Evolutionary conservation across 1,140 invertebrate genomes (phyloP).

Genomic region (Drosophila trapezifrons): DNA sequence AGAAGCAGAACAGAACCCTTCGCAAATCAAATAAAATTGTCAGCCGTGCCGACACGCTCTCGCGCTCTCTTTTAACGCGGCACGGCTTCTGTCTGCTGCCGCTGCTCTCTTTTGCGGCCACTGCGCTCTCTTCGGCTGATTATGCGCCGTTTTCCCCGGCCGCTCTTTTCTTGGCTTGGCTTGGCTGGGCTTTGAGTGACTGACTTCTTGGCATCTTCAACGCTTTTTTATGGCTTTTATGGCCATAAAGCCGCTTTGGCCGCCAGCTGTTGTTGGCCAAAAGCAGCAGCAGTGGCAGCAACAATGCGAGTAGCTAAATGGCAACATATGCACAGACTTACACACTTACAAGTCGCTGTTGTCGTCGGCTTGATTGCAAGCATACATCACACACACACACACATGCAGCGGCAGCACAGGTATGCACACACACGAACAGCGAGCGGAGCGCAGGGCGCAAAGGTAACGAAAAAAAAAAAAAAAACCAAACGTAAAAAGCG

Average conservation of each 20-base stretch:
- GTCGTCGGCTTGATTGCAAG: conserved; percentile 14
- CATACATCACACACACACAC: conserved; percentile 3
- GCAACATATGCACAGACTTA: conserved; percentile 65
- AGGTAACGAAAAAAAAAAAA: conserved; percentile 5
- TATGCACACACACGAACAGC: conserved; percentile 33
- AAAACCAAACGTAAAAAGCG: conserved; percentile 73
- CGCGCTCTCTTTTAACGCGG: conserved; percentile 6
- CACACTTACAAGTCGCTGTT: conserved; percentile 3
- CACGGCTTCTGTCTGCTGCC: background rate
- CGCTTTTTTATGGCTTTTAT: conserved; percentile 79
- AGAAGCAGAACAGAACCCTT: conserved; percentile 26
- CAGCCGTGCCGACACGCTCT: conserved; percentile 20
- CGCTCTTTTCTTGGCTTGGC: conserved; percentile 17
- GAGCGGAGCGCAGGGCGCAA: conserved; percentile 7
- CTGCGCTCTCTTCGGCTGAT: conserved; percentile 24
- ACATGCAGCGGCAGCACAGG: conserved; percentile 29
- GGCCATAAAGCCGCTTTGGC: conserved; percentile 73
- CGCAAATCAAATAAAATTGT: conserved; percentile 70
- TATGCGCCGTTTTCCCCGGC: conserved; percentile 42
- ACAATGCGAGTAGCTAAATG: conserved; percentile 50
- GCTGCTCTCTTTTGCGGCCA: conserved; percentile 9
- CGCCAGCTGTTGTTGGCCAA: conserved; percentile 71
- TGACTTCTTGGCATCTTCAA: conserved; percentile 62
- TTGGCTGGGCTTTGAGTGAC: conserved; percentile 31
- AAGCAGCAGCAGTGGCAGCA: conserved; percentile 50